These are phyloP conservation scores for Cerceris ruficornis DNA, from an alignment of 2,888 invertebrate genomes.

Conservation along the genomic window DNA sequence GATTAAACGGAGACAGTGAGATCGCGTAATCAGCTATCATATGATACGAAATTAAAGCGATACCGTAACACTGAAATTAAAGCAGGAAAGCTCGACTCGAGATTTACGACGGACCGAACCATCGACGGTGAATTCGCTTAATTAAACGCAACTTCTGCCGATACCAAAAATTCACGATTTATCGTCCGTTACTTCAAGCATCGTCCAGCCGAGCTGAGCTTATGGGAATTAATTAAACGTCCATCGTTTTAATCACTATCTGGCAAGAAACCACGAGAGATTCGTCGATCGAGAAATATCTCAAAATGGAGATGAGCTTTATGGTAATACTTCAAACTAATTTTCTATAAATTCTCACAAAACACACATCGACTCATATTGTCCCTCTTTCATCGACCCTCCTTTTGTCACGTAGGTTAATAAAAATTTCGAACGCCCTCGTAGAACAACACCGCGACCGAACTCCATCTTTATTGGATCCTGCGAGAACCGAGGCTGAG, in stretches of 20 bases:
- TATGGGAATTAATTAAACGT: slow-evolving; percentile 36
- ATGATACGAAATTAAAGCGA: slow-evolving; percentile 30
- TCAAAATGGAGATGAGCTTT: too few relatives aligned
- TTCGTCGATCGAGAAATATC: neutral
- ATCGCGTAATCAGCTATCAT: slow-evolving; percentile 34
- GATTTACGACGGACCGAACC: slow-evolving; percentile 28
- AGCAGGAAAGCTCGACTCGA: slow-evolving; percentile 1
- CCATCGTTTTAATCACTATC: neutral
- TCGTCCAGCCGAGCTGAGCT: neutral
- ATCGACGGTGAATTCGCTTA: slow-evolving; percentile 25
- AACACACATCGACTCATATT: too few relatives aligned
- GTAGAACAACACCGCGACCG: neutral
- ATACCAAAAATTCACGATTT: neutral
- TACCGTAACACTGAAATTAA: slow-evolving; percentile 25
- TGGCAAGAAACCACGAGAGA: neutral
- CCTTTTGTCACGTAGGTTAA: too few relatives aligned
- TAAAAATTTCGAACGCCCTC: slow-evolving; percentile 1
- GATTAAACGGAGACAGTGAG: slow-evolving; percentile 31
- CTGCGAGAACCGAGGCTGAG: neutral
- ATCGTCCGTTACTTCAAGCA: neutral
- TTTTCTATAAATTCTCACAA: too few relatives aligned
- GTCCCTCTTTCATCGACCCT: too few relatives aligned
- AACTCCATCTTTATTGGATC: neutral
- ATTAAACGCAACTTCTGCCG: slow-evolving; percentile 39
- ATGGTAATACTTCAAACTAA: too few relatives aligned